A percentile compares a stretch with the other conserved stretches of the same genome.
Evolutionary conservation across 2,113 vertebrate genomes (phyloP).

Genomic region (Prionailurus viverrinus): DNA sequence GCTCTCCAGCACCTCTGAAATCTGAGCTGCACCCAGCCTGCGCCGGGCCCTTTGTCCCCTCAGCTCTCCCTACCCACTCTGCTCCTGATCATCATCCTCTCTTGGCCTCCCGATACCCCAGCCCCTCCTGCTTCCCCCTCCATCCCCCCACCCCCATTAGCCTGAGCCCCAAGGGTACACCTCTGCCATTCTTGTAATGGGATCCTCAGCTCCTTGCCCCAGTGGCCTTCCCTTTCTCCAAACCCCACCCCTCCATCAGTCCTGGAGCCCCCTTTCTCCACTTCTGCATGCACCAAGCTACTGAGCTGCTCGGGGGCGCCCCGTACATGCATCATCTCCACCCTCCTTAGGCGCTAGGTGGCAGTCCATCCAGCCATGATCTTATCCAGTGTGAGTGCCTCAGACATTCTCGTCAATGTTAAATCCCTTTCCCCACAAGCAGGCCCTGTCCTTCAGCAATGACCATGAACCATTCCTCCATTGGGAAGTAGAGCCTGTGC

Average conservation of each 20-base stretch:
- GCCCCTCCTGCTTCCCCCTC: neutral
- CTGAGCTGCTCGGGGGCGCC: fast-evolving
- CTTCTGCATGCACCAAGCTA: fast-evolving
- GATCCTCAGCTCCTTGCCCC: neutral
- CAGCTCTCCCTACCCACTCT: neutral
- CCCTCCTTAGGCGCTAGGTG: neutral
- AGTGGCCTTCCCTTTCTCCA: neutral
- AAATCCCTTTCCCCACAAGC: neutral
- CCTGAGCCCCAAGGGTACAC: neutral
- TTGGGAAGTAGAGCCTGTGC: neutral
- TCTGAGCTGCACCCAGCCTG: neutral
- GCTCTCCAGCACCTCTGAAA: neutral
- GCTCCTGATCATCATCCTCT: fast-evolving
- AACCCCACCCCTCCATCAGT: neutral
- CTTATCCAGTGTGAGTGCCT: neutral
- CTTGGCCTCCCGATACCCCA: neutral
- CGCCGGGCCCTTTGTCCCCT: too few relatives aligned
- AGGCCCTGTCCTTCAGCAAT: neutral
- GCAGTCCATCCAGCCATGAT: fast-evolving
- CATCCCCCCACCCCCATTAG: neutral
- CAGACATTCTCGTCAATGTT: neutral
- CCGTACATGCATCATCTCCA: too few relatives aligned
- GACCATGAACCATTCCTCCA: neutral
- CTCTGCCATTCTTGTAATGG: neutral
- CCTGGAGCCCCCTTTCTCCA: neutral